A percentile compares a stretch with the other conserved stretches of the same genome.
Conservation (phyloP, 2,113 vertebrate genomes). For the Hymenochirus boettgeri region DNA sequence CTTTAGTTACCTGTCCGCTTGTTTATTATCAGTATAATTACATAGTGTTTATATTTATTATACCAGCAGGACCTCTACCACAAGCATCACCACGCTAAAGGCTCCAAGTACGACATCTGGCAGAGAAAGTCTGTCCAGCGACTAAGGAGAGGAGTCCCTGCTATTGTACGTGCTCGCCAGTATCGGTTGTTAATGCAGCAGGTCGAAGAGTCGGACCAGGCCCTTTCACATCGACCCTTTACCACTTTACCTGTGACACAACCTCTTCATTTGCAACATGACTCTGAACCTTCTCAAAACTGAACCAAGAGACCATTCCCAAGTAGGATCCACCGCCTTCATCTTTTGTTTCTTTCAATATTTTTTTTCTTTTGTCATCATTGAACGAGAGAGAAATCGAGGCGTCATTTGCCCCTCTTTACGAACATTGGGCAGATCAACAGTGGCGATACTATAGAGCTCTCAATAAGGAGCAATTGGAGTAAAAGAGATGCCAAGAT, state of each 20-base stretch:
- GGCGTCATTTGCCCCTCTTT: conserved; percentile 42
- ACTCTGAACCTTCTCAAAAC: conserved; percentile 77
- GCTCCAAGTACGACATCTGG: conserved; percentile 83
- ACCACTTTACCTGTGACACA: conserved; percentile 80
- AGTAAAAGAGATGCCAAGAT: conserved; percentile 60
- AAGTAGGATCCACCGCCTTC: conserved; percentile 54
- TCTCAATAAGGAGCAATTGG: conserved; percentile 36
- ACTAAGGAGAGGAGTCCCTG: conserved; percentile 76
- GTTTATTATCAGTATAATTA: too few relatives aligned
- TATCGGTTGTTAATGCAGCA: conserved; percentile 74
- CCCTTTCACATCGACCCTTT: conserved; percentile 73
- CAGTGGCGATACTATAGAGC: conserved; percentile 40
- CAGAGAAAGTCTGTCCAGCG: conserved; percentile 81
- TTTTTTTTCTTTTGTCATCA: conserved; percentile 50
- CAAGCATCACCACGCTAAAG: conserved; percentile 75
- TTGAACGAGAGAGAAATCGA: conserved; percentile 46
- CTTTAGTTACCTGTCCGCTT: too few relatives aligned
- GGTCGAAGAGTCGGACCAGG: conserved; percentile 73
- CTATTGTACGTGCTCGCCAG: conserved; percentile 74
- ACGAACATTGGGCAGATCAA: conserved; percentile 43
- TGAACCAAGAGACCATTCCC: conserved; percentile 67
- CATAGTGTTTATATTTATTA: too few relatives aligned
- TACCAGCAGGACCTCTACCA: conserved; percentile 71
- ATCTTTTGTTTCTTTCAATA: conserved; percentile 22
- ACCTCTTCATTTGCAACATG: conserved; percentile 59